Evolutionary conservation across 2,888 invertebrate species (phyloP).

Genomic region (Tanytarsus gracilentus): DNA sequence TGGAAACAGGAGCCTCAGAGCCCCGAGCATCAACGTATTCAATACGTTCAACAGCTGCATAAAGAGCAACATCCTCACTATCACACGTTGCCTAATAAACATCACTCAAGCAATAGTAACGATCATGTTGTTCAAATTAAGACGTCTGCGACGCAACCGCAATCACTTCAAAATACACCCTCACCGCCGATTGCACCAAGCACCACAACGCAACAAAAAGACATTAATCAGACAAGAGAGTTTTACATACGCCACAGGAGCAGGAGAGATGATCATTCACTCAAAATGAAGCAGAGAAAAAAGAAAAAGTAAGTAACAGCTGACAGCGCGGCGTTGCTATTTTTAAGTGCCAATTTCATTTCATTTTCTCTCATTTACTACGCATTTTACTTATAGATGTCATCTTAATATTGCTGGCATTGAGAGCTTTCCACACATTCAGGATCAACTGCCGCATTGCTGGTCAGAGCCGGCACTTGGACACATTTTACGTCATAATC

Average conservation of each 20-base stretch:
- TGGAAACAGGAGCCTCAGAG: constrained; percentile 74
- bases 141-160: constrained; percentile 23
- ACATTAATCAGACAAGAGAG: constrained; percentile 12
- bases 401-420: constrained; percentile 68
- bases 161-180: constrained; percentile 31
- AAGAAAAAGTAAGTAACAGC: constrained; percentile 29
- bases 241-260: constrained; percentile 19
- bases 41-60: constrained; percentile 24
- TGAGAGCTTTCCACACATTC: constrained; percentile 63
- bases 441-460: constrained; percentile 57
- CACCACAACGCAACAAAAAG: neutral
- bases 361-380: too few relatives aligned
- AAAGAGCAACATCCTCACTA: constrained; percentile 24
- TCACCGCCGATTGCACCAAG: constrained; percentile 10
- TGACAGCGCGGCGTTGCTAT: neutral
- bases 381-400: too few relatives aligned
- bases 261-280: constrained; percentile 2
- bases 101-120: constrained; percentile 36
- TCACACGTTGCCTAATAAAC: constrained; percentile 29
- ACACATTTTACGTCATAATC: constrained; percentile 48
- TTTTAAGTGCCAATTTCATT: constrained; percentile 22
- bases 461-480: constrained; percentile 68
- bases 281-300: constrained; percentile 29
- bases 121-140: constrained; percentile 39
- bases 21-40: constrained; percentile 46